These are phyloP conservation scores for Bambusicola thoracicus DNA, from an alignment of 2,113 vertebrate genomes.

Conservation along the genomic window DNA sequence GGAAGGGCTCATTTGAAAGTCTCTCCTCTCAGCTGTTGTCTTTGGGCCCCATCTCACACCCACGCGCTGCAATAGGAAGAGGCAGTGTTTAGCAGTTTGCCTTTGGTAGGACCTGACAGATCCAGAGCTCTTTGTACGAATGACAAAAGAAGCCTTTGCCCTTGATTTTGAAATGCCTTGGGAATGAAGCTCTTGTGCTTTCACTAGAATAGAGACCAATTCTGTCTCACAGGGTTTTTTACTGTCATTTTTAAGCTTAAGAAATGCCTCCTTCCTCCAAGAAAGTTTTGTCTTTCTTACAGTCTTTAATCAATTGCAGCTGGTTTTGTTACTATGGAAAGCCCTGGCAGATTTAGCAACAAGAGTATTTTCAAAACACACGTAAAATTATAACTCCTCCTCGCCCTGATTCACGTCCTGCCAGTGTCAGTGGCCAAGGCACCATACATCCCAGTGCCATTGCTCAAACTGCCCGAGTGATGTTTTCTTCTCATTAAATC, in stretches of 20 bases:
- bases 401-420: background rate
- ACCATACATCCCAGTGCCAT: rapidly evolving
- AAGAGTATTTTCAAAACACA: slow-evolving; percentile 50
- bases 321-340: slow-evolving; percentile 10
- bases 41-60: background rate
- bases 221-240: background rate
- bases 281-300: slow-evolving; percentile 1
- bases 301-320: slow-evolving; percentile 1
- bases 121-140: background rate
- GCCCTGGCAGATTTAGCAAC: slow-evolving; percentile 48
- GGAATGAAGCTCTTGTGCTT: background rate
- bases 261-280: background rate
- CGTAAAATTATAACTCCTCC: slow-evolving; percentile 33
- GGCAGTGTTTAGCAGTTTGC: background rate
- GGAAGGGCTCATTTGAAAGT: background rate
- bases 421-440: background rate
- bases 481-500: background rate
- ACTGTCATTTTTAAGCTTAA: slow-evolving; percentile 9
- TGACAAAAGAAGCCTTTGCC: slow-evolving; percentile 14
- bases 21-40: background rate
- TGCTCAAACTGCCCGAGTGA: background rate
- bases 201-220: background rate
- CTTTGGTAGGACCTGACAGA: slow-evolving; percentile 2
- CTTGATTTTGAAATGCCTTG: slow-evolving; percentile 1
- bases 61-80: background rate